Evolutionary conservation across 2,888 invertebrate genomes (phyloP).

Genomic region (Atethmia centrago): DNA sequence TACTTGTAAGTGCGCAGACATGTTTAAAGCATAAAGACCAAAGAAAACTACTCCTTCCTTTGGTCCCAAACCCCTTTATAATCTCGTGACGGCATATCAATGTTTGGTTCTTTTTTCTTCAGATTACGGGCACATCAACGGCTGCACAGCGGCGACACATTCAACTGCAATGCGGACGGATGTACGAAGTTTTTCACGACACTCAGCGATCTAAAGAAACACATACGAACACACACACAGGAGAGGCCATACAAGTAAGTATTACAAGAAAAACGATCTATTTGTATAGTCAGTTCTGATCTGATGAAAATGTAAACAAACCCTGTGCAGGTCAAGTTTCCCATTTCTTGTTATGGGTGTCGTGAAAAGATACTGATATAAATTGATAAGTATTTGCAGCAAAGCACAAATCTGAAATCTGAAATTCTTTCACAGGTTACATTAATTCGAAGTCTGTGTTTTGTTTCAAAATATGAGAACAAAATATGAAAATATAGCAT

Average conservation of each 20-base stretch:
- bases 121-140: conserved; percentile 97
- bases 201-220: conserved; percentile 98
- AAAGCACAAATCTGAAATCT: background rate
- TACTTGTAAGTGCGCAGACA: background rate
- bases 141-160: conserved; percentile 98
- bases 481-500: background rate
- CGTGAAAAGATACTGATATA: background rate
- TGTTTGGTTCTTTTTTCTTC: conserved; percentile 56
- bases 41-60: background rate
- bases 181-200: conserved; percentile 98
- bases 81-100: background rate
- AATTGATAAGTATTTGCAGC: background rate
- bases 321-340: no score
- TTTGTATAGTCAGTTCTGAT: background rate
- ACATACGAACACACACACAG: conserved; percentile 97
- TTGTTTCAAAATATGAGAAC: background rate
- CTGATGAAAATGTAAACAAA: background rate
- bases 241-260: conserved; percentile 96
- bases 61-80: background rate
- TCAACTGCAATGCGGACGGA: conserved; percentile 95
- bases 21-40: background rate
- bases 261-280: conserved; percentile 2
- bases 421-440: background rate
- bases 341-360: background rate
- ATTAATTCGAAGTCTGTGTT: background rate